These are phyloP conservation scores for Caenorhabditis sp. DNA, from an alignment of 2,888 invertebrate genomes.

Conservation along the genomic window DNA sequence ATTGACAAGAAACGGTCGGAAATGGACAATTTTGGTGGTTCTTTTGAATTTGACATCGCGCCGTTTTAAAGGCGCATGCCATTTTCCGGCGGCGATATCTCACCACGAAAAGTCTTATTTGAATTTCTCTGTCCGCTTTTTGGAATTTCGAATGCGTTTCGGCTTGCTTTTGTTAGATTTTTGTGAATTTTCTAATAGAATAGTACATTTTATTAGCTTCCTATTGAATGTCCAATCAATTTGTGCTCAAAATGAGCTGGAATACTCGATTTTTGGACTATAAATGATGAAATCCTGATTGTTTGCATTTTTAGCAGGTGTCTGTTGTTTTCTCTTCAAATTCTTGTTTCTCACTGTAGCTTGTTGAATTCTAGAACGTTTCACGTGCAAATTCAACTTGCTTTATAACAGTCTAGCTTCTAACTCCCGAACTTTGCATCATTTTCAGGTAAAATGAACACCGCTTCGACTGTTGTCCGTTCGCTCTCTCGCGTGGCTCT, in stretches of 20 bases:
- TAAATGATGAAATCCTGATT: too few species aligned
- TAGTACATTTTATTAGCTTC: not conserved
- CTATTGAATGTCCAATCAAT: too few species aligned
- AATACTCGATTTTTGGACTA: too few species aligned
- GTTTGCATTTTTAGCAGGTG: too few species aligned
- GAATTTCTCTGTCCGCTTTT: slow-evolving; percentile 24
- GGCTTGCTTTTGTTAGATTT: slow-evolving; percentile 3
- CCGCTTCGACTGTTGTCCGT: slow-evolving; percentile 39
- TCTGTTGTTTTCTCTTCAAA: too few species aligned
- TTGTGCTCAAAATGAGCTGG: too few species aligned
- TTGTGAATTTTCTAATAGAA: slow-evolving; percentile 3
- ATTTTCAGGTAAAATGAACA: slow-evolving; percentile 47
- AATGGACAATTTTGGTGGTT: not conserved
- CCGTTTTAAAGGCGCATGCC: slow-evolving; percentile 53
- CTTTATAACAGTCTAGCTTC: too few species aligned
- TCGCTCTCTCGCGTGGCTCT: slow-evolving; percentile 43
- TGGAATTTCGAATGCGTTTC: too few species aligned
- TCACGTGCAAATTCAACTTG: too few species aligned
- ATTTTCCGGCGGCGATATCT: slow-evolving; percentile 37
- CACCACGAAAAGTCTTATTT: slow-evolving; percentile 37
- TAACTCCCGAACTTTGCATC: too few species aligned
- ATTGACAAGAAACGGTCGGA: not conserved
- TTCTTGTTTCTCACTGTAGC: too few species aligned
- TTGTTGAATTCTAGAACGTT: too few species aligned
- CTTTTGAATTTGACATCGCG: slow-evolving; percentile 35